Conservation (phyloP, 2,113 vertebrate genomes). For the Microtus ochrogaster region DNA sequence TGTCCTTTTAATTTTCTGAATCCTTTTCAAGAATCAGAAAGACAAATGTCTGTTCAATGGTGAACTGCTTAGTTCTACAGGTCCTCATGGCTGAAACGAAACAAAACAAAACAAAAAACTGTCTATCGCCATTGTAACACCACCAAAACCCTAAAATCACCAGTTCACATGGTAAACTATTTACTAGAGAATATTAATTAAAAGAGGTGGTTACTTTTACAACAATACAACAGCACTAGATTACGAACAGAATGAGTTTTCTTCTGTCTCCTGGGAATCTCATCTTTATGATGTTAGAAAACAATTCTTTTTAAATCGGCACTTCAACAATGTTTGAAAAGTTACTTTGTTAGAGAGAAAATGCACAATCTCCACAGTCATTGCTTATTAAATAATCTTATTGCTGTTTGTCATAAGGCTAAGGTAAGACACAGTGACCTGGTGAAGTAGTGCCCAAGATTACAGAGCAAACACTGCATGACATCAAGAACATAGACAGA, state of each 20-base stretch:
- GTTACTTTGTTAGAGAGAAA: background rate
- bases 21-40: background rate
- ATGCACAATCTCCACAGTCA: background rate
- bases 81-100: background rate
- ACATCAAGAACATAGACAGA: background rate
- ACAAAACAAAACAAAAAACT: too few species aligned
- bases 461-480: background rate
- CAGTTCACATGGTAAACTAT: background rate
- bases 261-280: background rate
- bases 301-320: constrained; percentile 29
- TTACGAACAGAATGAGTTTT: background rate
- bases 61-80: background rate
- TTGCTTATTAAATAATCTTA: background rate
- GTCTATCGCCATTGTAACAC: background rate
- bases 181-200: background rate
- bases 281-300: background rate
- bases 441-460: background rate
- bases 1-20: background rate
- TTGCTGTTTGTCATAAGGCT: constrained; percentile 7
- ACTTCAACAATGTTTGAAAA: background rate
- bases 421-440: background rate
- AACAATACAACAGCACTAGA: background rate
- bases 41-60: background rate
- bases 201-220: background rate
- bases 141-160: background rate